A percentile compares a stretch with the other conserved stretches of the same genome.
Conservation (phyloP, 2,888 invertebrate genomes). For the Drosophila austrosaltans region DNA sequence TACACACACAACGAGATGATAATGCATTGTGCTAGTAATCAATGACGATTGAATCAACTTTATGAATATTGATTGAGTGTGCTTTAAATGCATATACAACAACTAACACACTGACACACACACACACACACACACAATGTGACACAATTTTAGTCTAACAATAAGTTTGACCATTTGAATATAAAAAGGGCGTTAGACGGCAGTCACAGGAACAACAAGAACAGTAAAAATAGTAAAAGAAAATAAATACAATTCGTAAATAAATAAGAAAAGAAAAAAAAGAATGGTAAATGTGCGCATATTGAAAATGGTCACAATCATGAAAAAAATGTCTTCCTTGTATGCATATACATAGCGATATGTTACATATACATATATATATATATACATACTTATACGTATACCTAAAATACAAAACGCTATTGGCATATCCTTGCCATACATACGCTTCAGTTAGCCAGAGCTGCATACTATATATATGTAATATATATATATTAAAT, state of each 20-base stretch:
- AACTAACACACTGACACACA: slow-evolving; percentile 53
- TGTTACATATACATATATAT: slow-evolving; percentile 66
- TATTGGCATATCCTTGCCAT: slow-evolving; percentile 64
- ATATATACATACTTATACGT: slow-evolving; percentile 47
- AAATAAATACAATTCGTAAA: not conserved
- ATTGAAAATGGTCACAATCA: slow-evolving; percentile 72
- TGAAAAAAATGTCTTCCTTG: slow-evolving; percentile 78
- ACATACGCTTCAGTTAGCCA: slow-evolving; percentile 62
- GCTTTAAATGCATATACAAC: slow-evolving; percentile 17
- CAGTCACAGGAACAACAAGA: slow-evolving; percentile 2
- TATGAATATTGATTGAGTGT: slow-evolving; percentile 56
- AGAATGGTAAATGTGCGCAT: slow-evolving; percentile 49
- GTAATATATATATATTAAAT: slow-evolving; percentile 27
- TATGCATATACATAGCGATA: slow-evolving; percentile 76
- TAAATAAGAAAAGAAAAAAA: not conserved
- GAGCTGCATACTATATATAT: slow-evolving; percentile 44
- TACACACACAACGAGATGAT: slow-evolving; percentile 36
- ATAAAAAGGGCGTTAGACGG: slow-evolving; percentile 14
- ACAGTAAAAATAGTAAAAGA: not conserved
- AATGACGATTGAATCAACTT: slow-evolving; percentile 29
- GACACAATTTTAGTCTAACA: slow-evolving; percentile 58
- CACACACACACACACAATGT: slow-evolving; percentile 55
- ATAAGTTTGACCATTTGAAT: slow-evolving; percentile 62
- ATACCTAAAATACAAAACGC: slow-evolving; percentile 30
- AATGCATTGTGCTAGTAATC: slow-evolving; percentile 12